phyloP scores from a whole-genome alignment of 2,888 invertebrate genomes.

The Hirtodrosophila alboralis region DNA sequence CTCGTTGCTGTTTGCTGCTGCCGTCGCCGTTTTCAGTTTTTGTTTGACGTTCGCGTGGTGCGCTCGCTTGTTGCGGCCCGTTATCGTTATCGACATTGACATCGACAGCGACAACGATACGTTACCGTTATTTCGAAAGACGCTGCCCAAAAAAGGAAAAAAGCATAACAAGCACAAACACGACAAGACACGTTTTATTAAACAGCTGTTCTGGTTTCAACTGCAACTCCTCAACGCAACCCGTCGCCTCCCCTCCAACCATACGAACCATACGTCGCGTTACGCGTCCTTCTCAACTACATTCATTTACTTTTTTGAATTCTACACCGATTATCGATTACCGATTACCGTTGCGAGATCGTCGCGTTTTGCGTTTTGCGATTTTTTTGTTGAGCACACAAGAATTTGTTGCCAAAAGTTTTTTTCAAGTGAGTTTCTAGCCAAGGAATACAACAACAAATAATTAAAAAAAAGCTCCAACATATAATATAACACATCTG shows the following conservation, averaged over 20 bases:
- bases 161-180: conserved; percentile 24
- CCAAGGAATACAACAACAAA: conserved; percentile 47
- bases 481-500: background rate
- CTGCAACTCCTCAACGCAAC: background rate
- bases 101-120: conserved; percentile 37
- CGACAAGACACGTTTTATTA: conserved; percentile 16
- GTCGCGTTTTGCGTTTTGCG: conserved; percentile 32
- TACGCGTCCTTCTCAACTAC: conserved; percentile 15
- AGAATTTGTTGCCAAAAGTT: conserved; percentile 57
- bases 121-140: conserved; percentile 15
- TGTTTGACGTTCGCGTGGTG: conserved; percentile 74
- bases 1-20: conserved; percentile 50
- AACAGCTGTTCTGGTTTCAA: conserved; percentile 35
- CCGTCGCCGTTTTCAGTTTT: conserved; percentile 68
- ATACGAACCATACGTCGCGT: conserved; percentile 21
- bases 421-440: conserved; percentile 62
- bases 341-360: too few species aligned
- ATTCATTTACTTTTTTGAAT: background rate
- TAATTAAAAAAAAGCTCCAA: too few species aligned
- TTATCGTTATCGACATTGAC: conserved; percentile 47
- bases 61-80: conserved; percentile 60
- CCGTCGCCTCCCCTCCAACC: background rate
- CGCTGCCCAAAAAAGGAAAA: conserved; percentile 11
- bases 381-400: conserved; percentile 55
- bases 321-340: too few species aligned